Evolutionary conservation across 2,888 invertebrate genomes (phyloP).

Genomic region (Eupithecia tripunctaria): DNA sequence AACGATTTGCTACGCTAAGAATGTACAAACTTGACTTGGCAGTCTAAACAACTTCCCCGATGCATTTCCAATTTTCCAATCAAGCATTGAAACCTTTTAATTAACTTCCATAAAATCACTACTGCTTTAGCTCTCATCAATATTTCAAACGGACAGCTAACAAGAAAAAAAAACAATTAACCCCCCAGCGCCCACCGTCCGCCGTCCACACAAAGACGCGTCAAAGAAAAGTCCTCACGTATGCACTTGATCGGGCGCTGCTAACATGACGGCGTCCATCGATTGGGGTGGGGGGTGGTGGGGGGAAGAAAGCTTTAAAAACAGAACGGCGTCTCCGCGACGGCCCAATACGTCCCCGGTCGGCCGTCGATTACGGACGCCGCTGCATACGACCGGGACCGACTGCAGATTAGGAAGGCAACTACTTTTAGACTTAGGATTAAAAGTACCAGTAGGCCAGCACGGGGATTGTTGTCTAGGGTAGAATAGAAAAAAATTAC

Average conservation of each 20-base stretch:
- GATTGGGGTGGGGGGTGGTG: slow-evolving; percentile 61
- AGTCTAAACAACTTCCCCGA: neutral
- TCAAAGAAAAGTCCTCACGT: slow-evolving; percentile 79
- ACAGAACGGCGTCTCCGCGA: slow-evolving; percentile 79
- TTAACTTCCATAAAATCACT: slow-evolving; percentile 29
- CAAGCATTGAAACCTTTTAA: slow-evolving; percentile 23
- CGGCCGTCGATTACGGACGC: slow-evolving; percentile 78
- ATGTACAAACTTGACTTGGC: neutral
- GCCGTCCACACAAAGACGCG: slow-evolving; percentile 66
- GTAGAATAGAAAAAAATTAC: no score
- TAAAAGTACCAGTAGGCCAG: neutral
- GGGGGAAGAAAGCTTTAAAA: slow-evolving; percentile 69
- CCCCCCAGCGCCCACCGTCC: slow-evolving; percentile 43
- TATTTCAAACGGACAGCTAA: slow-evolving; percentile 33
- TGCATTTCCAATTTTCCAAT: slow-evolving; percentile 8
- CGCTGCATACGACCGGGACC: slow-evolving; percentile 67
- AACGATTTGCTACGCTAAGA: neutral
- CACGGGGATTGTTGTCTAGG: no score
- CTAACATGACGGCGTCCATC: slow-evolving; percentile 80
- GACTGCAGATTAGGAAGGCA: slow-evolving; percentile 53
- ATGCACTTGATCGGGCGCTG: slow-evolving; percentile 80
- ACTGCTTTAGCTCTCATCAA: slow-evolving; percentile 34
- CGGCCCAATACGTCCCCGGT: slow-evolving; percentile 82
- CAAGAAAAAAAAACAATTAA: slow-evolving; percentile 51
- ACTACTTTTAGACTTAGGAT: neutral